Evolutionary conservation across 92 coral and sea anemone species (phyloP), one percentile per base, ranked within the genome.

Genomic region (Zoanthus sansibaricus): DNA sequence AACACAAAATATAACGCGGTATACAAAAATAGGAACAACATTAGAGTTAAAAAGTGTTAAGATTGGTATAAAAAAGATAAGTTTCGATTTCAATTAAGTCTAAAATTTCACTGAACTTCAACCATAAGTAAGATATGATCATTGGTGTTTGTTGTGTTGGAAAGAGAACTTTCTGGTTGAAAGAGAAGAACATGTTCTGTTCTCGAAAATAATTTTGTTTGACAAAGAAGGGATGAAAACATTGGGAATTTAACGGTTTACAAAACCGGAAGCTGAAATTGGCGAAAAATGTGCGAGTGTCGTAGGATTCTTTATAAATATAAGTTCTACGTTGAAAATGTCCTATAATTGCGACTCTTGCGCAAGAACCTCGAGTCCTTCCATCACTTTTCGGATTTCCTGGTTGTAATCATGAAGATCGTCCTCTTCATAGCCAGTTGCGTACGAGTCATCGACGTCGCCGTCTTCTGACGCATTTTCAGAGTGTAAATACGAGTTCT

Each of bases 401-500:
- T 82, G 88, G 47, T 91, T 77, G 79, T 91, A 91, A 37, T 88
- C 92, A 7, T 77, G 91, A 13, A 91, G 90, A 46, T 83, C 83
- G 32, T 33, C 88, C 75, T 69, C 90, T 15, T 48, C 88, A 67
- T 52, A 49, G 67, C 77, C 88, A n/a, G 42, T 48, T 55, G 25
- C 44, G 42, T 12, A 54, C 16, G 86, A 78, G 42, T 84, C 84
- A 4, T 88, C 93, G 45, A 82, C 75, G 5, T 91, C 98, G 13
- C 88, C 88, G 61, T 93, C 95, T 75, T 90, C 97, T 7, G 94
- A 93, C 71, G 94, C 94, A 89, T 90, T 92, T 83, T 94, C 98
- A 9, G 98, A 94, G 64, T 94, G 98, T 33, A 94, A 88, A 18
- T 94, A 94, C 4, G 95, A 88, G 87, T 94, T 94, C 52, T 94